Conservation (phyloP, 2,888 invertebrate genomes). For the Plagiodera versicolora region DNA sequence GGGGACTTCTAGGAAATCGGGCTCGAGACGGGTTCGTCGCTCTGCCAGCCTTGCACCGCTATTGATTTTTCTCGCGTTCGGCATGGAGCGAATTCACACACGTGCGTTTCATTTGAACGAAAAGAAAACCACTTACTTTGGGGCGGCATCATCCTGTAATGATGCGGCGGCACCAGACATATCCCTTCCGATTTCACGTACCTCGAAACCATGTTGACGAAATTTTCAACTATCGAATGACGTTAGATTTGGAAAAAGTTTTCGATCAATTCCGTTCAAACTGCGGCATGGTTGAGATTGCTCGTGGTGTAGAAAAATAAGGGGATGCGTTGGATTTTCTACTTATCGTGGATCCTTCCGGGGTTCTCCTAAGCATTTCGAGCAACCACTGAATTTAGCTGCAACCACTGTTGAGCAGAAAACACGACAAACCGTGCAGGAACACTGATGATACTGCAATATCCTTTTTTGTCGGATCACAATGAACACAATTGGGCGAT, state of each 20-base stretch:
- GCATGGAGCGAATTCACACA: slow-evolving; percentile 29
- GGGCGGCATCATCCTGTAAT: slow-evolving; percentile 50
- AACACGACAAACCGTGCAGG: slow-evolving; percentile 35
- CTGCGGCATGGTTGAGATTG: slow-evolving; percentile 11
- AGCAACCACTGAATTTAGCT: slow-evolving; percentile 33
- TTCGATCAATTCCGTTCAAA: slow-evolving; percentile 18
- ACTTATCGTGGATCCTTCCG: slow-evolving; percentile 13
- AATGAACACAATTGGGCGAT: slow-evolving; percentile 39
- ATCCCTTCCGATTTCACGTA: slow-evolving; percentile 54
- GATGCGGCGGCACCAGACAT: slow-evolving; percentile 50
- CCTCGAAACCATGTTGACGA: slow-evolving; percentile 51
- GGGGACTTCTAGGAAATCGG: slow-evolving; percentile 15
- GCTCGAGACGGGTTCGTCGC: slow-evolving; percentile 13
- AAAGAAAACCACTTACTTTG: slow-evolving; percentile 40
- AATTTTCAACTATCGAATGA: slow-evolving; percentile 1
- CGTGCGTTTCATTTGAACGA: slow-evolving; percentile 22
- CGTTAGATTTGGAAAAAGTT: slow-evolving; percentile 5
- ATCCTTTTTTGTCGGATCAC: slow-evolving; percentile 19
- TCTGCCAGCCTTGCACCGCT: slow-evolving; percentile 10
- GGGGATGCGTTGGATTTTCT: slow-evolving; percentile 13
- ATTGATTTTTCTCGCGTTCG: slow-evolving; percentile 29
- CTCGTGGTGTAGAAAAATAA: not conserved
- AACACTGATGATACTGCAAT: slow-evolving; percentile 36
- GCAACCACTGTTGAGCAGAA: slow-evolving; percentile 30
- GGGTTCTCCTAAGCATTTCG: slow-evolving; percentile 28